A percentile compares a stretch with the other conserved stretches of the same genome.
phyloP scores from a whole-genome alignment of 2,888 invertebrate species.

The Liodrosophila aerea region DNA sequence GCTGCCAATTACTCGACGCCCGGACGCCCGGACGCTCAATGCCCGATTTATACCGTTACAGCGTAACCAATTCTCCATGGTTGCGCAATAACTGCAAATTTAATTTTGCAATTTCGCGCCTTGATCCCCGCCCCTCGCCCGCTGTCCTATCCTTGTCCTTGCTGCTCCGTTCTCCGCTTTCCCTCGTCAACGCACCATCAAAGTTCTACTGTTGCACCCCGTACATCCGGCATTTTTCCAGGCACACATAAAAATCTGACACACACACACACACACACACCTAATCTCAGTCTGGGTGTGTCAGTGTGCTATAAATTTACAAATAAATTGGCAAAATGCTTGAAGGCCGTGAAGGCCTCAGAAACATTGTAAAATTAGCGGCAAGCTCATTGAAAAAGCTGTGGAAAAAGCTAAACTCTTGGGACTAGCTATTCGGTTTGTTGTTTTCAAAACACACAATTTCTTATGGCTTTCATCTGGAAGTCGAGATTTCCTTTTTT shows the following conservation, averaged over 20 bases:
- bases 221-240: constrained; percentile 31
- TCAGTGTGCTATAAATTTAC: constrained; percentile 63
- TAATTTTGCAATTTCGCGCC: constrained; percentile 75
- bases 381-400: constrained; percentile 25
- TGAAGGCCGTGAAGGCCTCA: constrained; percentile 52
- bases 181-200: constrained; percentile 14
- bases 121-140: constrained; percentile 21
- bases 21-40: constrained; percentile 42
- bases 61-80: constrained; percentile 75
- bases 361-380: constrained; percentile 48
- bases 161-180: background rate
- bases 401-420: constrained; percentile 6
- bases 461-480: too few relatives aligned
- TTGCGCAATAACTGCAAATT: constrained; percentile 77
- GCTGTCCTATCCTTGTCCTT: background rate
- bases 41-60: constrained; percentile 63
- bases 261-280: constrained; percentile 26
- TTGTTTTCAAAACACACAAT: background rate
- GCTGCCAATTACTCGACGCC: constrained; percentile 51
- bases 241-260: constrained; percentile 45
- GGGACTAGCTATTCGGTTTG: constrained; percentile 19
- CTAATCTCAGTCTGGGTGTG: constrained; percentile 44
- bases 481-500: too few relatives aligned
- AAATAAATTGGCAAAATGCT: constrained; percentile 60
- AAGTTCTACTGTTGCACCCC: constrained; percentile 19